A percentile compares a stretch with the other conserved stretches of the same genome.
Conservation (phyloP, 2,797 vertebrate genomes). For the Thamnophis elegans region DNA sequence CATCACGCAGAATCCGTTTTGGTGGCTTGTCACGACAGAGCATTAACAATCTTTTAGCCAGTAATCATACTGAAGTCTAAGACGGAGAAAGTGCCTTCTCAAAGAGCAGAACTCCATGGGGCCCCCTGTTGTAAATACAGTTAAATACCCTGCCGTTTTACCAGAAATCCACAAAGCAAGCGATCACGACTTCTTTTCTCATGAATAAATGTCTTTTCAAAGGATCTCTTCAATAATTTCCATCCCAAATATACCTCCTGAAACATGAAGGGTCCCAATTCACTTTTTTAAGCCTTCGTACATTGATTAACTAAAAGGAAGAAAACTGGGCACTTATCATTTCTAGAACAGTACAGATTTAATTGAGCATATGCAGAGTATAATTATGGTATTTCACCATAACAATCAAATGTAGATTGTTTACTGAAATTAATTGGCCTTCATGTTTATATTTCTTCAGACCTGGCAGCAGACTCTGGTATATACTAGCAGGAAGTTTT, state of each 20-base stretch:
- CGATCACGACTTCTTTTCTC: not conserved
- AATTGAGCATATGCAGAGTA: not conserved
- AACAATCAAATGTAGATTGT: not conserved
- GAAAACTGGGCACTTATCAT: not conserved
- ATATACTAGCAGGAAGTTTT: not conserved
- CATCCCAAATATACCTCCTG: not conserved
- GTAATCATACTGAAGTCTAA: not conserved
- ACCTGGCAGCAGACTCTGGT: accelerated
- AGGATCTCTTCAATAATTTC: not conserved
- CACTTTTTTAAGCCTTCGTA: not conserved
- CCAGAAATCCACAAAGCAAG: not conserved
- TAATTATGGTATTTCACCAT: not conserved
- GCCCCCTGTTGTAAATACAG: not conserved
- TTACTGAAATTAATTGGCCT: not conserved
- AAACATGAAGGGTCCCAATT: not conserved
- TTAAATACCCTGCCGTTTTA: not conserved
- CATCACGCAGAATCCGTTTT: not conserved
- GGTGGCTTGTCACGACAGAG: not conserved
- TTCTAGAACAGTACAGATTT: not conserved
- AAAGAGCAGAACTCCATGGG: not conserved
- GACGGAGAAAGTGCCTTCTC: not conserved
- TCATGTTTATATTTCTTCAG: not conserved
- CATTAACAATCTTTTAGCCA: not conserved
- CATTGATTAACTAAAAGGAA: not conserved
- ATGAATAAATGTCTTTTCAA: not conserved